These are phyloP conservation scores for Muscicapa striata DNA, from an alignment of 2,797 vertebrate genomes.

Conservation along the genomic window DNA sequence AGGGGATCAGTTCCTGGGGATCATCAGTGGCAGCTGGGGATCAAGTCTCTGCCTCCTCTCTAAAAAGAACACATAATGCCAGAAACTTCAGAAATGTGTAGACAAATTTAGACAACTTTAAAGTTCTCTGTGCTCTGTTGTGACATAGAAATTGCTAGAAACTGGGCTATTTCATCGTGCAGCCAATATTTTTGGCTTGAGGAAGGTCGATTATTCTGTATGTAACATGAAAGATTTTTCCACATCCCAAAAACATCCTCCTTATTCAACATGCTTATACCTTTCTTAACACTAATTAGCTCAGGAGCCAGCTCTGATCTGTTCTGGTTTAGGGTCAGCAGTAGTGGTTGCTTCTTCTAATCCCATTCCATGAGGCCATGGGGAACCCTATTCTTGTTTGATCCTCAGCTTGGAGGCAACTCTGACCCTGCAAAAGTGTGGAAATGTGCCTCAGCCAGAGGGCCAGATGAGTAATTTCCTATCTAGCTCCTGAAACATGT, in stretches of 20 bases:
- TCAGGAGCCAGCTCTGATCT: not conserved
- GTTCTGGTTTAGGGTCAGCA: not conserved
- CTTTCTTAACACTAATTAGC: not conserved
- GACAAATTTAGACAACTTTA: not conserved
- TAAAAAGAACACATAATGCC: not conserved
- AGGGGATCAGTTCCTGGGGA: not conserved
- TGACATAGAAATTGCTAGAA: not conserved
- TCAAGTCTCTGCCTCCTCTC: not conserved
- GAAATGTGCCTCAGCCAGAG: not conserved
- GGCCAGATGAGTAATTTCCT: not conserved
- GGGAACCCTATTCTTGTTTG: fast-evolving
- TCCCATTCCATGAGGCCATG: not conserved
- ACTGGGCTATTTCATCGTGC: not conserved
- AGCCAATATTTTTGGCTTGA: not conserved
- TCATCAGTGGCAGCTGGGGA: not conserved
- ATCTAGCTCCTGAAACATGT: not conserved
- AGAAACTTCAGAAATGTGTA: not conserved
- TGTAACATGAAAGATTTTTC: not conserved
- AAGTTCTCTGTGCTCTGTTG: not conserved
- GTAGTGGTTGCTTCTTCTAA: not conserved
- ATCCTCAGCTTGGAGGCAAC: not conserved
- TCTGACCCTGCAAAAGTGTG: not conserved
- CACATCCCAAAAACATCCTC: fast-evolving
- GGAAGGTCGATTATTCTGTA: not conserved
- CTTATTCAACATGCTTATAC: not conserved